phyloP scores from a whole-genome alignment of 2,797 vertebrate species.

The Xenentodon cancila region DNA sequence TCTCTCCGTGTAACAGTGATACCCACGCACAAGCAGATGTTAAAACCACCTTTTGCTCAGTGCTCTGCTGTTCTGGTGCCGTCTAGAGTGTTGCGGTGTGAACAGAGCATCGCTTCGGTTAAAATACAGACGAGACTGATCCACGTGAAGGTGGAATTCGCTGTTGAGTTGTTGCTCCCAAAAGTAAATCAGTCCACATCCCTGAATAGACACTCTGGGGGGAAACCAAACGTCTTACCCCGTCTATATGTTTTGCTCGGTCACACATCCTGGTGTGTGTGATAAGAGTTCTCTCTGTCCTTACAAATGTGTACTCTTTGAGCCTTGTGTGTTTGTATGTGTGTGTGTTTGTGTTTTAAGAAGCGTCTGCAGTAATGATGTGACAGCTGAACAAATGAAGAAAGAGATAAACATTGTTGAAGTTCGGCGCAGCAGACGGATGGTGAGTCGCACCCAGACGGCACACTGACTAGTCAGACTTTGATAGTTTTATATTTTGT shows the following conservation, averaged over 20 bases:
- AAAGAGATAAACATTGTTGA: constrained; percentile 57
- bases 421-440: constrained; percentile 62
- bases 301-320: constrained; percentile 25
- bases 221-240: constrained; percentile 11
- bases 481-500: constrained; percentile 20
- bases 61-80: constrained; percentile 7
- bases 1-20: constrained; percentile 23
- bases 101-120: constrained; percentile 15
- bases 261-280: constrained; percentile 35
- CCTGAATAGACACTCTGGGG: constrained; percentile 10
- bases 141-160: constrained; percentile 49
- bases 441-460: constrained; percentile 33
- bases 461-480: constrained; percentile 29
- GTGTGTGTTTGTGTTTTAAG: constrained; percentile 10
- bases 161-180: constrained; percentile 41
- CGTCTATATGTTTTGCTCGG: constrained; percentile 36
- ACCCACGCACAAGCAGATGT: constrained; percentile 52
- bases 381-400: constrained; percentile 74
- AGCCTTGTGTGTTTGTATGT: constrained; percentile 1
- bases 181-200: constrained; percentile 38
- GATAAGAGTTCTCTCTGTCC: constrained; percentile 7
- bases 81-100: constrained; percentile 20
- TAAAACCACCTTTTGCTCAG: constrained; percentile 4
- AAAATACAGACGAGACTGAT: background rate
- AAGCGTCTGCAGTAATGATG: constrained; percentile 37